Percentiles rank a stretch among this genome's conserved stretches.
phyloP scores from a whole-genome alignment of 92 coral and sea anemone species.

The Epizoanthus rinbou region DNA sequence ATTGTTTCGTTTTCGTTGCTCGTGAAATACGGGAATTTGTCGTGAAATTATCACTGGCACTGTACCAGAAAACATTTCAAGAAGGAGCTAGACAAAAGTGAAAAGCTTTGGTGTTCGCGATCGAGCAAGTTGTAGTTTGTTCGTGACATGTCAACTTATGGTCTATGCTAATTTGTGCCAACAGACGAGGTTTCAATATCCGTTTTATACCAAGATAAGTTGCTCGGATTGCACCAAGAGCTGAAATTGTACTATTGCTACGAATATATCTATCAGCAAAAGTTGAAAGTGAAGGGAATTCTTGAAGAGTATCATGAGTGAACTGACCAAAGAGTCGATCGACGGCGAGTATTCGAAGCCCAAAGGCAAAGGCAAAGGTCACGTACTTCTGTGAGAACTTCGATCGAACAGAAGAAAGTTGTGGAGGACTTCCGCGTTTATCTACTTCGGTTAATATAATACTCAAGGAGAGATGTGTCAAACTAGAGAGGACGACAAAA shows the following conservation, averaged over 20 bases:
- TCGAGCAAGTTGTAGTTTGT: too few relatives aligned
- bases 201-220: neutral
- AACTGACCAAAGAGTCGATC: neutral
- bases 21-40: neutral
- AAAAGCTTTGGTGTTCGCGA: too few relatives aligned
- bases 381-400: neutral
- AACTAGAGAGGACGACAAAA: conserved; percentile 59
- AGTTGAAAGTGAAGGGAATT: neutral
- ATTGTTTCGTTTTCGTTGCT: neutral
- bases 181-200: conserved; percentile 6
- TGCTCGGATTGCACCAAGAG: conserved; percentile 3
- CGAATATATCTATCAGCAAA: neutral
- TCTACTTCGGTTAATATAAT: neutral
- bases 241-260: neutral
- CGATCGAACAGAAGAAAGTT: conserved; percentile 3
- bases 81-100: neutral
- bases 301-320: neutral
- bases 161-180: conserved; percentile 3
- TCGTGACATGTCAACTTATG: too few relatives aligned
- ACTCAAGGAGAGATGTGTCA: conserved; percentile 56
- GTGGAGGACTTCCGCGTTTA: conserved; percentile 8
- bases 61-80: neutral
- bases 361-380: too few relatives aligned
- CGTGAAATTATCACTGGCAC: neutral
- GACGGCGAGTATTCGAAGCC: conserved; percentile 1